A percentile compares a stretch with the other conserved stretches of the same genome.
phyloP scores from a whole-genome alignment of 2,888 invertebrate genomes.

The Netelia virgata region DNA sequence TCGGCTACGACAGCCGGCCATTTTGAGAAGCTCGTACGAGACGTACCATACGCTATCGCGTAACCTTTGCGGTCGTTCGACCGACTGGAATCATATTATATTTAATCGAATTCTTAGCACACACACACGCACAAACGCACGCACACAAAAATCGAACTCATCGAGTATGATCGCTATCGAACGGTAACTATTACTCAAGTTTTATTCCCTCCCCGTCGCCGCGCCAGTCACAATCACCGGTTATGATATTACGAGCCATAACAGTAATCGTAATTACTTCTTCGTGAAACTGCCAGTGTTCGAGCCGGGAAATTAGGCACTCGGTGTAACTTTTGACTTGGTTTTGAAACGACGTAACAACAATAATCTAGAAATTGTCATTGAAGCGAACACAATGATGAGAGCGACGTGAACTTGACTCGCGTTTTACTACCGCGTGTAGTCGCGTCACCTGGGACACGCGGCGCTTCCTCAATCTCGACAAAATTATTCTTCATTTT shows the following conservation, averaged over 20 bases:
- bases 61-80: conserved; percentile 57
- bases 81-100: conserved; percentile 23
- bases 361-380: conserved; percentile 70
- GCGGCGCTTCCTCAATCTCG: conserved; percentile 17
- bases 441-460: conserved; percentile 29
- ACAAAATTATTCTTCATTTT: neutral
- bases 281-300: neutral
- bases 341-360: conserved; percentile 49
- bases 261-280: conserved; percentile 43
- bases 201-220: neutral
- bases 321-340: conserved; percentile 31
- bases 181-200: conserved; percentile 54
- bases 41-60: conserved; percentile 10
- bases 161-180: neutral
- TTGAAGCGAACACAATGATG: conserved; percentile 77
- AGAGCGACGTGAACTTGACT: conserved; percentile 80
- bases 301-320: conserved; percentile 37
- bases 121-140: conserved; percentile 5
- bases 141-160: neutral
- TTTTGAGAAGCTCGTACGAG: conserved; percentile 20
- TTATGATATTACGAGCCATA: conserved; percentile 11
- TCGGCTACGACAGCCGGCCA: conserved; percentile 37
- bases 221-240: neutral
- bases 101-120: conserved; percentile 16
- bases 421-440: conserved; percentile 2